Evolutionary conservation across 1,140 invertebrate genomes (phyloP).

Genomic region (Drosophila biarmipes): DNA sequence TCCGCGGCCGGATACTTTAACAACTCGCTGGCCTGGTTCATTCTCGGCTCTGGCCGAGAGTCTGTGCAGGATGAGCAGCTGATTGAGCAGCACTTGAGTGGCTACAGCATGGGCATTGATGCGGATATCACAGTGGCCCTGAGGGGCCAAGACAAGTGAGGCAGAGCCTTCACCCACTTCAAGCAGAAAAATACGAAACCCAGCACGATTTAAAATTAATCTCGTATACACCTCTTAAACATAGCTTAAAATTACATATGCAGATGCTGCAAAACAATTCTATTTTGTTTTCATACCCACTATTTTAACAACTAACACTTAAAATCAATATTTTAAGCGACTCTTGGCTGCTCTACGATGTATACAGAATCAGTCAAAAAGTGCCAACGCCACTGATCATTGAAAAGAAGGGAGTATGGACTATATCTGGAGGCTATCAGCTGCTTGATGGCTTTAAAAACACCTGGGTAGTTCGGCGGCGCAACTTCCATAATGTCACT

Average conservation of each 20-base stretch:
- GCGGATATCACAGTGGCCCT: slow-evolving; percentile 70
- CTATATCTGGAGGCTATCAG: slow-evolving; percentile 29
- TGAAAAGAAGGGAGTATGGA: slow-evolving; percentile 61
- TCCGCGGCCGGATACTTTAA: slow-evolving; percentile 61
- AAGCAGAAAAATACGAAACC: not conserved
- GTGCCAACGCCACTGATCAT: slow-evolving; percentile 28
- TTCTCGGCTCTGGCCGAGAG: slow-evolving; percentile 31
- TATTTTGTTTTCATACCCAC: no score
- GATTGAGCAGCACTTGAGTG: slow-evolving; percentile 46
- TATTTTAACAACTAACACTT: no score
- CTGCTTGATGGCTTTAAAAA: slow-evolving; percentile 6
- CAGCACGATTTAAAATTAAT: not conserved
- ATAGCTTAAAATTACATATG: no score
- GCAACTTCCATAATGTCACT: slow-evolving; percentile 84
- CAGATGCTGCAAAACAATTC: no score
- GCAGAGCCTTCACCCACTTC: not conserved
- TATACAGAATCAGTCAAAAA: slow-evolving; percentile 52
- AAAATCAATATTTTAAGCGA: slow-evolving; percentile 9
- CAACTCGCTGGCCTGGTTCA: slow-evolving; percentile 65
- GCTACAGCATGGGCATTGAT: slow-evolving; percentile 61
- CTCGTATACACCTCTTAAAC: no score
- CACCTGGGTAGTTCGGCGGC: slow-evolving; percentile 62
- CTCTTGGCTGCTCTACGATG: slow-evolving; percentile 60
- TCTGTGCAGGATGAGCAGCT: slow-evolving; percentile 23
- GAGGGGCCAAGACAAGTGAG: slow-evolving; percentile 14